Evolutionary conservation across 2,797 vertebrate genomes (phyloP).

Genomic region (Girardinus metallicus): DNA sequence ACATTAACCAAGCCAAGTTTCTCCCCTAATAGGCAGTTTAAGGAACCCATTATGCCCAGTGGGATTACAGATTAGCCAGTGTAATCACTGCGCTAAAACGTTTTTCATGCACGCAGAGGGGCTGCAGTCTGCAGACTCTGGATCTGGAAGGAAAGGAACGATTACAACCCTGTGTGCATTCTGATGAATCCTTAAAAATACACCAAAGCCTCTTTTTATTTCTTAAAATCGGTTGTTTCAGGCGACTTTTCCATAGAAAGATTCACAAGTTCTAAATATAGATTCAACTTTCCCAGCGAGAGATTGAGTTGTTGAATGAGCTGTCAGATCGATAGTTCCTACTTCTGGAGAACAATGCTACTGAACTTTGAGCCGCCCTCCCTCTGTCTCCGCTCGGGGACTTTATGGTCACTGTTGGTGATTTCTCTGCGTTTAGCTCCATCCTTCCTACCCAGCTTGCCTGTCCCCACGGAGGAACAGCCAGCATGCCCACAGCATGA

Average conservation of each 20-base stretch:
- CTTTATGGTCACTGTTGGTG: slow-evolving; percentile 29
- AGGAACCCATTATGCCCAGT: slow-evolving; percentile 58
- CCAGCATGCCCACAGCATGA: neutral
- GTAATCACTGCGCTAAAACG: slow-evolving; percentile 57
- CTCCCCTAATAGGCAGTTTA: slow-evolving; percentile 61
- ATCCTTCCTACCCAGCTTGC: neutral
- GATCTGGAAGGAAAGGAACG: neutral
- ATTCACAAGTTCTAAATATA: slow-evolving; percentile 38
- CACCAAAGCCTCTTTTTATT: neutral
- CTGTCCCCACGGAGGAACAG: neutral
- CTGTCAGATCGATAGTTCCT: slow-evolving; percentile 49
- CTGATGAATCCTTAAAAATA: slow-evolving; percentile 10
- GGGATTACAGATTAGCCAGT: slow-evolving; percentile 62
- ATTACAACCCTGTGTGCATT: neutral
- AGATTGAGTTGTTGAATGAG: slow-evolving; percentile 42
- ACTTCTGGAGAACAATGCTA: slow-evolving; percentile 28
- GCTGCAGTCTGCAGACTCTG: slow-evolving; percentile 39
- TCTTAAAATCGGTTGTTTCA: neutral
- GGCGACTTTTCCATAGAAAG: slow-evolving; percentile 11
- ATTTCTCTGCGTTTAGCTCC: neutral
- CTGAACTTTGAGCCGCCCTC: slow-evolving; percentile 56
- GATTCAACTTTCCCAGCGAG: slow-evolving; percentile 9
- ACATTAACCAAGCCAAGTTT: slow-evolving; percentile 54
- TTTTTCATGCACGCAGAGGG: slow-evolving; percentile 39
- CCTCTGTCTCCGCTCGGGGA: neutral